Evolutionary conservation across 2,888 invertebrate genomes (phyloP), one percentile per base, ranked within the genome.

Genomic region (Melanchra persicariae): DNA sequence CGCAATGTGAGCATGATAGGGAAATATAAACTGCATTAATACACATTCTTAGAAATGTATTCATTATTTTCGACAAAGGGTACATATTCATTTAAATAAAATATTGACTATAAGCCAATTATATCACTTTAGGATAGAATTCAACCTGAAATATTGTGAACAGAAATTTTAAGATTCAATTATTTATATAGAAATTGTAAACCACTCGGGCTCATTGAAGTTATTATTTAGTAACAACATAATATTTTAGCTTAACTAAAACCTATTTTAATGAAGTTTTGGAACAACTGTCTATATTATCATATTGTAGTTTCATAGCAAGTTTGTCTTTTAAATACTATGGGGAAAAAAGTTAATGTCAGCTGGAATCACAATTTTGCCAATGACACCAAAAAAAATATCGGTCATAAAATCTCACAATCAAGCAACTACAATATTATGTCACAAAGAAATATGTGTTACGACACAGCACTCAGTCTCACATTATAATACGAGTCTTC

Each of bases 31-130:
- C 79, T 55, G 58, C 65, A 64, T 34, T 54, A 49, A 30, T 77
- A 77, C 87, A 89, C 88, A 91, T 92, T 91, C 86, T 91, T 93
- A 93, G 87, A 94, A 94, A 93, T 93, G 90, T 91, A 90, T 92
- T 92, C 92, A 83, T 88, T 83, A 91, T 90, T 82, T 91, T 91
- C 86, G 87, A 87, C 85, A 91, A 90, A 89, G 92, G 90, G 87
- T 94, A 93, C 91, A 93, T 82, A 88, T 57, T 22, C 34, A 34
- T 89, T 90, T 90, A 87, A 88, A 89, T 89, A 75, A 82, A 77
- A 74, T 71, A 73, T 76, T 79, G 83, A 78, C 81, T 74, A 70
- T 57, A 54, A 77, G 83, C 82, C 84, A 90, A 86, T 85, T 77
- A 84, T 82, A 84, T 87, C 83, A 87, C 86, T 85, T 82, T 70